phyloP scores from a whole-genome alignment of 2,888 invertebrate genomes.

The Agrotis puta region DNA sequence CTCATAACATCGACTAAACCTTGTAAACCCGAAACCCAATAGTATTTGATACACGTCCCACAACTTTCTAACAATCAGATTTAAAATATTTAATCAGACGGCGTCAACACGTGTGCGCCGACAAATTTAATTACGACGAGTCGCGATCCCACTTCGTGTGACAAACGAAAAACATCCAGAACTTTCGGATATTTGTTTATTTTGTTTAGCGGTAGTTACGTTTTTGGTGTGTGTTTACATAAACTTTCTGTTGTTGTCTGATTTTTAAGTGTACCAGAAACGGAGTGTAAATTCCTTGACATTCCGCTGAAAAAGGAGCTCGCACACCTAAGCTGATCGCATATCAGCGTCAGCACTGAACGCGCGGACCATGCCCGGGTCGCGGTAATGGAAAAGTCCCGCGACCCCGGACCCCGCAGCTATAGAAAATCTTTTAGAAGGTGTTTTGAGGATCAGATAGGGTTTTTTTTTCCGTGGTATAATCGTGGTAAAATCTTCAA shows the following conservation, averaged over 20 bases:
- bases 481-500: too few relatives aligned
- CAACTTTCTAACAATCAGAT: constrained; percentile 53
- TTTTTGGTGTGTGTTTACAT: neutral
- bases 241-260: neutral
- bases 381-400: too few relatives aligned
- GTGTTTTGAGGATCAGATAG: too few relatives aligned
- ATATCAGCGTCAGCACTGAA: too few relatives aligned
- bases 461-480: too few relatives aligned
- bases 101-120: constrained; percentile 57
- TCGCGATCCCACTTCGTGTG: constrained; percentile 31
- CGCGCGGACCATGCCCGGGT: too few relatives aligned
- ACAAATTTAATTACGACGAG: constrained; percentile 67
- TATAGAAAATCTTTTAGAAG: too few relatives aligned
- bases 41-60: constrained; percentile 23
- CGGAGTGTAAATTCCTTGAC: too few relatives aligned
- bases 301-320: too few relatives aligned
- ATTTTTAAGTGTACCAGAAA: too few relatives aligned
- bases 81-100: constrained; percentile 67
- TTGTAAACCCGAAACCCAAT: constrained; percentile 23
- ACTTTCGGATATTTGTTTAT: constrained; percentile 40
- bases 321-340: too few relatives aligned
- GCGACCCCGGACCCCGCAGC: too few relatives aligned
- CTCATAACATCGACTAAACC: neutral
- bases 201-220: constrained; percentile 29
- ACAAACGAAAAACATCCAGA: constrained; percentile 55